phyloP scores from a whole-genome alignment of 1,140 invertebrate species.

The Aphidius ervi region DNA sequence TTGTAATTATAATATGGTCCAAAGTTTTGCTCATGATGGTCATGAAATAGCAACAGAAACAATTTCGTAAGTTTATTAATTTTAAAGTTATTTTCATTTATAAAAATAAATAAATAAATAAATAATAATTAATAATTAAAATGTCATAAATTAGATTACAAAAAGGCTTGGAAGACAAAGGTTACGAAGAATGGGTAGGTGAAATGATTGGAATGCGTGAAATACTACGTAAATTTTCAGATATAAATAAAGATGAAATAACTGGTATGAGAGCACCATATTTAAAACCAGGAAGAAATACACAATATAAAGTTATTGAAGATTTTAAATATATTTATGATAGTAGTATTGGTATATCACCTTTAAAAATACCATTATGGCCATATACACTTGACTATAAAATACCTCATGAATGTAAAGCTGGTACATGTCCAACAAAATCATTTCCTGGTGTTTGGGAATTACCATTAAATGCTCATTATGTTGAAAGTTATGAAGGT shows the following conservation, averaged over 20 bases:
- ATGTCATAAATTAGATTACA: slow-evolving; percentile 51
- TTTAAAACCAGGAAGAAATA: slow-evolving; percentile 84
- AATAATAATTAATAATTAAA: slow-evolving; percentile 9
- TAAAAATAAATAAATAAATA: slow-evolving; percentile 24
- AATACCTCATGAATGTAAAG: slow-evolving; percentile 87
- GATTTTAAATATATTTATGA: slow-evolving; percentile 92
- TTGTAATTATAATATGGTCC: slow-evolving; percentile 90
- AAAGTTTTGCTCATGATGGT: slow-evolving; percentile 79
- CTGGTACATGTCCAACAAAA: slow-evolving; percentile 85
- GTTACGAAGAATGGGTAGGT: slow-evolving; percentile 86
- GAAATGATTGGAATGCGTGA: slow-evolving; percentile 93
- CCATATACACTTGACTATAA: slow-evolving; percentile 90
- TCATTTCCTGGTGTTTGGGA: slow-evolving; percentile 92
- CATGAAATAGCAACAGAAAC: slow-evolving; percentile 91
- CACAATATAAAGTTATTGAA: slow-evolving; percentile 86
- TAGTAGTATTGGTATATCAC: slow-evolving; percentile 82
- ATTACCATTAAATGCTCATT: slow-evolving; percentile 88
- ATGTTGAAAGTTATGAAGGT: slow-evolving; percentile 81
- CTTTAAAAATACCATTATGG: slow-evolving; percentile 82
- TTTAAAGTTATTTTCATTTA: not conserved
- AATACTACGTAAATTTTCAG: slow-evolving; percentile 77
- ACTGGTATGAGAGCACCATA: slow-evolving; percentile 87
- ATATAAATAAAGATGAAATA: slow-evolving; percentile 76
- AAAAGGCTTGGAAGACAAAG: slow-evolving; percentile 79
- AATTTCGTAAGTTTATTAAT: slow-evolving; percentile 63